These are phyloP conservation scores for Platyura marginata DNA, from an alignment of 1,140 invertebrate species.

Conservation along the genomic window DNA sequence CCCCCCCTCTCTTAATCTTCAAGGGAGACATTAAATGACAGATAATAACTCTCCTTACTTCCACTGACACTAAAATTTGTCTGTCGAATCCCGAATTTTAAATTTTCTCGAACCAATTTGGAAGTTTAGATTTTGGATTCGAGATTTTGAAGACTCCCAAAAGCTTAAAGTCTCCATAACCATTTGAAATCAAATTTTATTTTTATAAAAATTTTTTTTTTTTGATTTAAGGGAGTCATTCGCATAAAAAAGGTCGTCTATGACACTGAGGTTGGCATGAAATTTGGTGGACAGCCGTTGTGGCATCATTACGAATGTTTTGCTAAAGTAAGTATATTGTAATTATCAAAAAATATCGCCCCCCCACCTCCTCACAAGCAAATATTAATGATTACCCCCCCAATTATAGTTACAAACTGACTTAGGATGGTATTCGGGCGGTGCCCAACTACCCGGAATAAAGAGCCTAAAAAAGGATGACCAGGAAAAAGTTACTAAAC, in stretches of 20 bases:
- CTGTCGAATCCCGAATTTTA: too few relatives aligned
- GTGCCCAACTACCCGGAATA: slow-evolving; percentile 55
- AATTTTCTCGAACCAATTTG: too few relatives aligned
- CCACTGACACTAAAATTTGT: too few relatives aligned
- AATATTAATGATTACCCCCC: neutral
- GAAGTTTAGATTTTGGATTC: too few relatives aligned
- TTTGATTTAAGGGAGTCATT: slow-evolving; percentile 62
- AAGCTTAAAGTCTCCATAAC: too few relatives aligned
- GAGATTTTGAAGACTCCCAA: too few relatives aligned
- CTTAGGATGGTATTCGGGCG: slow-evolving; percentile 54
- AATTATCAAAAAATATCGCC: too few relatives aligned
- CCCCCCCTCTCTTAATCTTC: too few relatives aligned
- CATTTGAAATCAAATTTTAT: too few relatives aligned
- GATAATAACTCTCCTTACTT: too few relatives aligned
- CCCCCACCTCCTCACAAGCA: slow-evolving; percentile 8
- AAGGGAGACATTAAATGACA: too few relatives aligned
- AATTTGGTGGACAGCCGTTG: slow-evolving; percentile 58
- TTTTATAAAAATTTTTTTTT: too few relatives aligned
- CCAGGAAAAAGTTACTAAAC: slow-evolving; percentile 42
- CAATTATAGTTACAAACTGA: slow-evolving; percentile 24
- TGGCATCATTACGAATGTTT: slow-evolving; percentile 95
- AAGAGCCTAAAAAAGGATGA: slow-evolving; percentile 54
- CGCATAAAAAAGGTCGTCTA: slow-evolving; percentile 75
- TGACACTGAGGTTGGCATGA: slow-evolving; percentile 57
- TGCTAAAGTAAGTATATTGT: slow-evolving; percentile 48